A percentile compares a stretch with the other conserved stretches of the same genome.
Evolutionary conservation across 2,113 vertebrate species (phyloP).

Genomic region (Dasyprocta punctata): DNA sequence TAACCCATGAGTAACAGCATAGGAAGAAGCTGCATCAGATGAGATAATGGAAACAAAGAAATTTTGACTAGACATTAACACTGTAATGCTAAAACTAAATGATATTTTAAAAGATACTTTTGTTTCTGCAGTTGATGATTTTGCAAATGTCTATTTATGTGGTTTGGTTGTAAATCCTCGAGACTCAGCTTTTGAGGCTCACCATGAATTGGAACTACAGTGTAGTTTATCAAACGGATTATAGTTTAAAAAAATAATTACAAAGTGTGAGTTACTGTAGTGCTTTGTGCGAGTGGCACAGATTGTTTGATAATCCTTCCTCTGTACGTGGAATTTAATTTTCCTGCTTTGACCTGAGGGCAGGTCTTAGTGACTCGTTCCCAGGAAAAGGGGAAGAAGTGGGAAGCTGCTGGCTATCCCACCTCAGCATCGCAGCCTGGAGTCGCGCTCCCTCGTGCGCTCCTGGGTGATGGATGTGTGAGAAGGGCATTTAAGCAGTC

Average conservation of each 20-base stretch:
- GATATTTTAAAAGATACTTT: background rate
- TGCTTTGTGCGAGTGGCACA: background rate
- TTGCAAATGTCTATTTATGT: background rate
- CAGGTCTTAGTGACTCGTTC: background rate
- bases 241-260: background rate
- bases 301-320: background rate
- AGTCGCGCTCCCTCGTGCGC: fast-evolving
- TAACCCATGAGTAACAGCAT: background rate
- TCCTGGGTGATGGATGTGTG: background rate
- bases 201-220: background rate
- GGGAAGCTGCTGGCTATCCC: background rate
- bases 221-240: background rate
- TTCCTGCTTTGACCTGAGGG: background rate
- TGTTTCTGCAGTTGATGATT: background rate
- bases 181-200: background rate
- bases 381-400: background rate
- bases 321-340: background rate
- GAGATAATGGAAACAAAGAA: background rate
- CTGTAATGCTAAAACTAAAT: background rate
- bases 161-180: background rate
- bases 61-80: background rate
- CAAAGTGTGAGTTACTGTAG: background rate
- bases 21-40: background rate
- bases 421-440: background rate
- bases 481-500: background rate